These are phyloP conservation scores for Sycon ciliatum DNA, from an alignment of 37 sponge, comb jelly and placozoan genomes.

Conservation along the genomic window DNA sequence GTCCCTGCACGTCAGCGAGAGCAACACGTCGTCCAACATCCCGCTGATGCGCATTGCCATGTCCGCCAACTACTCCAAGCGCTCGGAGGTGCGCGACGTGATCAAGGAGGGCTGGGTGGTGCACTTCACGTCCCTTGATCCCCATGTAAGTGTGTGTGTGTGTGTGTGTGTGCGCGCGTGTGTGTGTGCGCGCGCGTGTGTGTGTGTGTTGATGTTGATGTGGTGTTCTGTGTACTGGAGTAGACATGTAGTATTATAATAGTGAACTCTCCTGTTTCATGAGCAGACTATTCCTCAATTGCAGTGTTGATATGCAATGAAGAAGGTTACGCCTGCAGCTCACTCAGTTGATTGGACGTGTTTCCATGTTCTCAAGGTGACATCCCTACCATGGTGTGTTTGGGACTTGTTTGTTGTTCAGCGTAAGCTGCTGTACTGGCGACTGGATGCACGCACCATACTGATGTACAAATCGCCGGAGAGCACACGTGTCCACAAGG, in stretches of 20 bases:
- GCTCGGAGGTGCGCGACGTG: slow-evolving; percentile 35
- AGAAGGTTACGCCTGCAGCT: too few relatives aligned
- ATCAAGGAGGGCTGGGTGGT: slow-evolving; percentile 83
- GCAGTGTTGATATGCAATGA: too few relatives aligned
- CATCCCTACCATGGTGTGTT: too few relatives aligned
- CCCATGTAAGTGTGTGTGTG: slow-evolving; percentile 41
- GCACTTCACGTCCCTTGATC: slow-evolving; percentile 66
- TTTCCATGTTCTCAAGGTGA: too few relatives aligned
- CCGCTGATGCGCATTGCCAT: not conserved
- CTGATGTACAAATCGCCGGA: slow-evolving; percentile 52
- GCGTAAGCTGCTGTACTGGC: slow-evolving; percentile 73
- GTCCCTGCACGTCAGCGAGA: too few relatives aligned
- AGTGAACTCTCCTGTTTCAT: too few relatives aligned
- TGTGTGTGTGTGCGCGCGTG: not conserved
- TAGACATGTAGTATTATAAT: too few relatives aligned
- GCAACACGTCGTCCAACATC: slow-evolving; percentile 2
- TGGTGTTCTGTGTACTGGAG: not conserved
- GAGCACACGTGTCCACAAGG: slow-evolving; percentile 29
- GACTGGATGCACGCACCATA: slow-evolving; percentile 65
- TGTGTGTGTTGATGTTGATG: slow-evolving; percentile 5
- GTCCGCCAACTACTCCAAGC: slow-evolving; percentile 53
- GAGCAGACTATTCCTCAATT: too few relatives aligned
- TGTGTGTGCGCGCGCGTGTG: not conserved
- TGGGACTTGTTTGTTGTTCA: too few relatives aligned
- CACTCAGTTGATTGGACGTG: too few relatives aligned